phyloP scores from a whole-genome alignment of 2,888 invertebrate species.

The Notodromas monacha region DNA sequence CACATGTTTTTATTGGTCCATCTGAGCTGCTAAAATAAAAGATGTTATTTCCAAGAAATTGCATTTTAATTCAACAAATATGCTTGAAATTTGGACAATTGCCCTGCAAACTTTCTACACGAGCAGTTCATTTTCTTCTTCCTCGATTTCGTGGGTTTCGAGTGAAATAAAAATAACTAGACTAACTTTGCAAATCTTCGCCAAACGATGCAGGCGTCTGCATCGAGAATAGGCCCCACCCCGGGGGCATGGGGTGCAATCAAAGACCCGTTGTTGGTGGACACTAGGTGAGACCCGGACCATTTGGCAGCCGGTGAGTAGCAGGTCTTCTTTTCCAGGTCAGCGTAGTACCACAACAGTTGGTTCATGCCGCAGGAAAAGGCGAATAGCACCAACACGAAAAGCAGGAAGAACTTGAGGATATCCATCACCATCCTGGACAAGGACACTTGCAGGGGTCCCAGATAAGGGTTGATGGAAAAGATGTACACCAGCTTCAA shows the following conservation, averaged over 20 bases:
- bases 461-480: constrained; percentile 26
- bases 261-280: no score
- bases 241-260: no score
- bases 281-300: constrained; percentile 15
- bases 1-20: no score
- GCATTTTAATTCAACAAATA: no score
- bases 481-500: constrained; percentile 28
- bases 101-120: no score
- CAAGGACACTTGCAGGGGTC: constrained; percentile 25
- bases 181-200: constrained; percentile 19
- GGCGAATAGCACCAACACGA: constrained; percentile 23
- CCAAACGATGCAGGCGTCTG: constrained; percentile 17
- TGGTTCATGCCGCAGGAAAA: constrained; percentile 38
- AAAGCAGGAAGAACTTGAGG: constrained; percentile 25
- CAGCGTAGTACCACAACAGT: constrained; percentile 55
- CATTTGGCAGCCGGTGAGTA: constrained; percentile 9
- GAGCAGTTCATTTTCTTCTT: no score
- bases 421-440: constrained; percentile 27
- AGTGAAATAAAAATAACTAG: neutral
- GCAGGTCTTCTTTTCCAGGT: constrained; percentile 14
- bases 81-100: no score
- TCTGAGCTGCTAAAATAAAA: no score
- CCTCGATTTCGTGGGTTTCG: no score
- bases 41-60: no score
- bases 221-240: no score